Conservation (phyloP, 2,797 vertebrate species). For the Cottoperca gobio region DNA sequence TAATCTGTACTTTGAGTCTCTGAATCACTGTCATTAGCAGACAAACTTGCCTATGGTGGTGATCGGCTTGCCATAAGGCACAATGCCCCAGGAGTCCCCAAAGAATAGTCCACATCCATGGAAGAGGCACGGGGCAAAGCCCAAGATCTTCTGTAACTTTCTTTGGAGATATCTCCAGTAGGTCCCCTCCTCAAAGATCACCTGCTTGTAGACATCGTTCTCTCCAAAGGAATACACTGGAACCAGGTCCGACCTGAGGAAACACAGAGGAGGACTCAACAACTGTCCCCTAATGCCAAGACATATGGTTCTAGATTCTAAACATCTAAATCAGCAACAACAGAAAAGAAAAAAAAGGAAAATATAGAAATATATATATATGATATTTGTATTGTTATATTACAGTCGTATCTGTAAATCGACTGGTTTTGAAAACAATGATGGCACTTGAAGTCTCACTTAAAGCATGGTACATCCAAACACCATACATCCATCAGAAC, state of each 20-base stretch:
- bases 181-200: conserved; percentile 93
- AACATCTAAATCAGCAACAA: background rate
- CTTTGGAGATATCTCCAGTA: conserved; percentile 89
- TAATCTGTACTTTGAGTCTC: background rate
- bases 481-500: background rate
- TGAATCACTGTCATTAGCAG: background rate
- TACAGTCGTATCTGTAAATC: background rate
- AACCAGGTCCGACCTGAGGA: conserved; percentile 93
- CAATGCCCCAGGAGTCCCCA: conserved; percentile 90
- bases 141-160: conserved; percentile 94
- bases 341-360: background rate
- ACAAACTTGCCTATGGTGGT: conserved; percentile 88
- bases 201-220: conserved; percentile 94
- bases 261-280: conserved; percentile 11
- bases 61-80: conserved; percentile 94
- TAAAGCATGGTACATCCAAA: background rate
- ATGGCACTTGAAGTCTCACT: background rate
- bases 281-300: background rate
- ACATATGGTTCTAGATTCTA: background rate
- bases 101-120: conserved; percentile 95
- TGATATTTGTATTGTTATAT: conserved; percentile 6
- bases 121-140: conserved; percentile 96
- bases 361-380: background rate
- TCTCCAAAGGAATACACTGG: conserved; percentile 97
- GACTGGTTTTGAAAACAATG: background rate